phyloP scores from a whole-genome alignment of 2,888 invertebrate species.

The Taphrorychus bicolor region DNA sequence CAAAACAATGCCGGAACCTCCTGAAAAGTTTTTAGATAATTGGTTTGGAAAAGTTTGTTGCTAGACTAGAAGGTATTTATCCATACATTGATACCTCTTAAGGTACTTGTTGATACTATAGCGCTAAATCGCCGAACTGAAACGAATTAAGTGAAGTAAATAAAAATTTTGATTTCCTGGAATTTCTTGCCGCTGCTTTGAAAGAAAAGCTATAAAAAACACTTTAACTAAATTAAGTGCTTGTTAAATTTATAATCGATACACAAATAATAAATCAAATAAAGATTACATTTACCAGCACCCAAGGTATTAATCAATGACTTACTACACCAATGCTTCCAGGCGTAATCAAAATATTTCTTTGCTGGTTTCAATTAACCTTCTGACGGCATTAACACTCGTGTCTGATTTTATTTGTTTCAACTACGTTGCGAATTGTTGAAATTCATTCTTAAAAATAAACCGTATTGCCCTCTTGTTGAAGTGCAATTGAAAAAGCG shows the following conservation, averaged over 20 bases:
- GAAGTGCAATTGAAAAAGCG: not conserved
- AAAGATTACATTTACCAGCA: slow-evolving; percentile 34
- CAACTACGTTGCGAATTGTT: not conserved
- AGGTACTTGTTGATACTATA: not conserved
- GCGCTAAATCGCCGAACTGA: not conserved
- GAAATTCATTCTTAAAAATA: not conserved
- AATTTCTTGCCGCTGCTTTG: not conserved
- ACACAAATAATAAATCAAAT: slow-evolving; percentile 39
- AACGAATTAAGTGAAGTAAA: not conserved
- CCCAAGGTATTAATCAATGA: slow-evolving; percentile 26
- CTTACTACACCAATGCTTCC: slow-evolving; percentile 4
- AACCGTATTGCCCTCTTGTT: not conserved
- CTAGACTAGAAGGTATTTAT: not conserved
- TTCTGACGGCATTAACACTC: not conserved
- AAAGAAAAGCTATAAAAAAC: slow-evolving; percentile 32
- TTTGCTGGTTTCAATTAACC: not conserved
- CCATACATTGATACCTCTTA: not conserved
- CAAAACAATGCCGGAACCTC: slow-evolving; percentile 16
- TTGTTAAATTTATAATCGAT: slow-evolving; percentile 37
- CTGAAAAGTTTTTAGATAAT: slow-evolving; percentile 11
- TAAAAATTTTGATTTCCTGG: not conserved
- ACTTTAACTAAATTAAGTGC: slow-evolving; percentile 37
- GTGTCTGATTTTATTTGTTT: not conserved
- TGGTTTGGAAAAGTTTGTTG: not conserved
- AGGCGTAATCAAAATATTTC: slow-evolving; percentile 9